Conservation (phyloP, 2,888 invertebrate genomes). For the Epistrophe grossulariae region DNA sequence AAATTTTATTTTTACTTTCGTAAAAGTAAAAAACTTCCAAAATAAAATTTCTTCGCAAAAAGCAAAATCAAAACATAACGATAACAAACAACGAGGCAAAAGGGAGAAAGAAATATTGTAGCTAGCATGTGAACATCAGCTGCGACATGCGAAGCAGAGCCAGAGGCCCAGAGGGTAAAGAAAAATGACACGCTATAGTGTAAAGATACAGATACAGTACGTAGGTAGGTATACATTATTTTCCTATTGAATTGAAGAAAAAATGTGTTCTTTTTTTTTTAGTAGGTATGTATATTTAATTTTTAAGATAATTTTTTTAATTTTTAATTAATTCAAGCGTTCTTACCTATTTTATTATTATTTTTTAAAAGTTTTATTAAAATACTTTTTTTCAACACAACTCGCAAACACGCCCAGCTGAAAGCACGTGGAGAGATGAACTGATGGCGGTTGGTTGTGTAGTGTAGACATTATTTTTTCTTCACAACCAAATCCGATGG, state of each 20-base stretch:
- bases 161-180: neutral
- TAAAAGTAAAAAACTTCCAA: neutral
- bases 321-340: conserved; percentile 1
- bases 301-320: neutral
- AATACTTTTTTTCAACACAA: conserved; percentile 19
- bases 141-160: neutral
- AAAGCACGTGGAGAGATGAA: conserved; percentile 69
- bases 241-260: conserved; percentile 6
- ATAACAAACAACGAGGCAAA: neutral
- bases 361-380: conserved; percentile 16
- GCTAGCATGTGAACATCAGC: conserved; percentile 32
- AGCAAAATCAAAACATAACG: neutral
- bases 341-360: conserved; percentile 50
- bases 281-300: neutral
- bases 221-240: neutral
- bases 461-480: conserved; percentile 65
- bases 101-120: conserved; percentile 19
- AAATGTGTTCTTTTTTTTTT: neutral
- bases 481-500: conserved; percentile 33
- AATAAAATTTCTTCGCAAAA: neutral
- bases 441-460: conserved; percentile 51
- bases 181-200: conserved; percentile 17
- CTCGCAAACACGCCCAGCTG: conserved; percentile 60
- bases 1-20: neutral
- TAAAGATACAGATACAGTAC: conserved; percentile 53